Percentiles rank a stretch among this genome's conserved stretches.
Evolutionary conservation across 1,140 invertebrate genomes (phyloP).

Genomic region (Pseudachorutes palmiensis): DNA sequence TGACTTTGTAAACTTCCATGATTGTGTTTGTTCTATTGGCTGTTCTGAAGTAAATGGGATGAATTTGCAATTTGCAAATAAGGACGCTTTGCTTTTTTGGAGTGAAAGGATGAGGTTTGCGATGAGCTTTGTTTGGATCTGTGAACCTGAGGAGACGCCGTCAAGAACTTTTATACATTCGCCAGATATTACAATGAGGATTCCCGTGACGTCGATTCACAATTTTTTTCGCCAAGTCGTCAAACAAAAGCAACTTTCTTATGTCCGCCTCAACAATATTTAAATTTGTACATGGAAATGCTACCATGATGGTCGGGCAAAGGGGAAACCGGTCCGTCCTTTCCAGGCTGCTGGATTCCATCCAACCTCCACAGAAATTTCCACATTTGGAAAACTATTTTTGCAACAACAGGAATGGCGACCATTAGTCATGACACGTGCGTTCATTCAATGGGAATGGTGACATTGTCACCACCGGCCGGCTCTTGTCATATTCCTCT

Average conservation of each 20-base stretch:
- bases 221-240: not conserved
- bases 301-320: not conserved
- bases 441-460: not conserved
- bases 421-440: not conserved
- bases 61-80: not conserved
- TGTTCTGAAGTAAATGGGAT: not conserved
- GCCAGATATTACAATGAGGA: not conserved
- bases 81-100: too few relatives aligned
- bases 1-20: constrained; percentile 17
- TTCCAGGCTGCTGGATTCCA: not conserved
- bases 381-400: too few relatives aligned
- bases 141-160: too few relatives aligned
- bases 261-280: not conserved
- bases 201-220: not conserved
- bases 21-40: too few relatives aligned
- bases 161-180: not conserved
- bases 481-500: not conserved
- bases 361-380: not conserved
- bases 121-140: too few relatives aligned
- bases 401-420: too few relatives aligned
- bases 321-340: not conserved
- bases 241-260: not conserved
- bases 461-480: not conserved
- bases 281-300: not conserved
- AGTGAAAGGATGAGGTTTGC: too few relatives aligned